Evolutionary conservation across 2,113 vertebrate species (phyloP).

Genomic region (Forbesichthys papilliferus): DNA sequence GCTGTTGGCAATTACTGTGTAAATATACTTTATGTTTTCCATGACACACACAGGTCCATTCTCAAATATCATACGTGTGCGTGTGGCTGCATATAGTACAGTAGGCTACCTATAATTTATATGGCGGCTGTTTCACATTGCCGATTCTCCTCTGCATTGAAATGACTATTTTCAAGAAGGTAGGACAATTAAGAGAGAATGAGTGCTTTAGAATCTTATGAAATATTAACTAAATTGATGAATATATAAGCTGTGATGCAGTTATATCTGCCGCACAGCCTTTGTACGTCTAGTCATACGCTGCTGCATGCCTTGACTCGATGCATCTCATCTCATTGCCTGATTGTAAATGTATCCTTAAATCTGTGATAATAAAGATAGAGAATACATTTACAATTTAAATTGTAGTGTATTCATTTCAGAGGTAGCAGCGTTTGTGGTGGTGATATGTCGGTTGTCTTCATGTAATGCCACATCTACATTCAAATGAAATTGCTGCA

Average conservation of each 20-base stretch:
- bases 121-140: constrained; percentile 41
- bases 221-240: constrained; percentile 73
- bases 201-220: constrained; percentile 68
- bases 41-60: neutral
- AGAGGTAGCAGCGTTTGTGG: too few species aligned
- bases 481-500: too few species aligned
- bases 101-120: constrained; percentile 32
- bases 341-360: constrained; percentile 34
- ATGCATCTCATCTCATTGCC: constrained; percentile 2
- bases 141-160: constrained; percentile 51
- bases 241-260: constrained; percentile 64
- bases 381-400: neutral
- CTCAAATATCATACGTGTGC: constrained; percentile 23
- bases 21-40: neutral
- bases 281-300: constrained; percentile 6
- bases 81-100: constrained; percentile 30
- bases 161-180: constrained; percentile 61
- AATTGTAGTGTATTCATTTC: neutral
- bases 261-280: constrained; percentile 35
- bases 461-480: too few species aligned
- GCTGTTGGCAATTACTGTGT: too few species aligned
- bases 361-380: neutral
- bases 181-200: constrained; percentile 70
- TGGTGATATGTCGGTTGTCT: too few species aligned
- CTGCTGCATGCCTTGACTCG: constrained; percentile 24